Base-by-base conservation (phyloP, 2,888 invertebrate species). In the Caenorhabditis macrosperma region DNA sequence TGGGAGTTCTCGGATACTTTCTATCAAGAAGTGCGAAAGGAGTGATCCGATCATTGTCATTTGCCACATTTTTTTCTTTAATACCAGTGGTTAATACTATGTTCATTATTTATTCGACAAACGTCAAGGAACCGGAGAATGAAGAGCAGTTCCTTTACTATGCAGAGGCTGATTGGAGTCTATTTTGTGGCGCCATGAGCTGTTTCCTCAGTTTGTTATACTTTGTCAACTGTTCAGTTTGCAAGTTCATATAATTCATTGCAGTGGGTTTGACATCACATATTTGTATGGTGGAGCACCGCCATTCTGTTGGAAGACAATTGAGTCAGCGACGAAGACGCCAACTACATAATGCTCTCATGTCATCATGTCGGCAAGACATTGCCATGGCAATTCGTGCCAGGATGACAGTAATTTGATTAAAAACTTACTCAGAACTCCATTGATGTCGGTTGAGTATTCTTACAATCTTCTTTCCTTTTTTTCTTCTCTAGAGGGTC, bases 251-350 rank as follows among this genome's bases (percentile, higher is more conserved):
- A 33, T n/a, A 2, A 26, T 12, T 28, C n/a, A 28, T 54, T 80
- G 50, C 60, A 81, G 82, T 82, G 80, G 71, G 60, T n/a, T 33
- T 76, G 30, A 75, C 78, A 2, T 52, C 71, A 9, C 81, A 82
- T 41, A 41, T 79, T 2, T 77, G 74, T 20, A 66, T 79, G 60
- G 44, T 72, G 1, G 72, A 78, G 6, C 80, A 82, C 28, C 64
- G 75, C 0, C 48, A 52, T 6, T 61, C 55, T 15, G 28, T 78
- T 9, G 80, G 81, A 46, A 57, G 80, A 10, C 60, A 81, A 30
- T 92, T 84, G 95, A 92, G 22, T 94, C 94, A 85, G 94, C 93
- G 61, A 95, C 93, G 83, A 33, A 60, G 85, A 22, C 38, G 85
- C 20, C 82, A 82, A 52, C 52, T 85, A 4, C 85, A 85, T 35